Evolutionary conservation across 2,888 invertebrate species (phyloP).

Genomic region (Agapetus fuscipes): DNA sequence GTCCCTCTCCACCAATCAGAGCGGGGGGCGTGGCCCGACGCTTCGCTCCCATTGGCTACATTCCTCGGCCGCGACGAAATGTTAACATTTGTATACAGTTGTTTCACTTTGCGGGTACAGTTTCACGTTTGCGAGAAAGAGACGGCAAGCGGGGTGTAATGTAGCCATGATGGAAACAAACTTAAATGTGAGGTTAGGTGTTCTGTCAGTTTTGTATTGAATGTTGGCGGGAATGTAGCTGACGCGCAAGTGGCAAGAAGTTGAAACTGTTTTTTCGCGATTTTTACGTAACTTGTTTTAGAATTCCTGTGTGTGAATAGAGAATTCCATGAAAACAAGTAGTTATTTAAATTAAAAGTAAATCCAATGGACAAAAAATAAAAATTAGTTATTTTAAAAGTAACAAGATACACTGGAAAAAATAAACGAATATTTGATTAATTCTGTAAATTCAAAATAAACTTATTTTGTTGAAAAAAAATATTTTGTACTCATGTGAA

Average conservation of each 20-base stretch:
- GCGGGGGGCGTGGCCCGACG: slow-evolving; percentile 31
- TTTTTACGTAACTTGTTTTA: too few relatives aligned
- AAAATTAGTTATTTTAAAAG: neutral
- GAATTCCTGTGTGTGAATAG: too few relatives aligned
- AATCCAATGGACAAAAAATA: neutral
- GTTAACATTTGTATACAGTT: slow-evolving; percentile 45
- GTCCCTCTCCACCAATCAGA: slow-evolving; percentile 30
- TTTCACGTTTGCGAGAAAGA: slow-evolving; percentile 26
- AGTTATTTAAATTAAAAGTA: neutral
- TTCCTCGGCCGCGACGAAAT: slow-evolving; percentile 30
- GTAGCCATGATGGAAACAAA: neutral
- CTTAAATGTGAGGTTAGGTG: too few relatives aligned
- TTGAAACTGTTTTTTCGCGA: too few relatives aligned
- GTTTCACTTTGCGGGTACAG: slow-evolving; percentile 43
- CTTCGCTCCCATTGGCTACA: slow-evolving; percentile 30
- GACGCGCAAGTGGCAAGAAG: too few relatives aligned
- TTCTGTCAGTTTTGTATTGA: neutral
- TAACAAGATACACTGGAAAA: too few relatives aligned
- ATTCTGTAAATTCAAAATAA: too few relatives aligned
- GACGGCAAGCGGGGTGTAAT: slow-evolving; percentile 1
- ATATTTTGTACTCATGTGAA: too few relatives aligned
- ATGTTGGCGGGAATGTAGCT: neutral
- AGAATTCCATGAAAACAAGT: too few relatives aligned
- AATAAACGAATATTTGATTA: too few relatives aligned
- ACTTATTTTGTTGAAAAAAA: too few relatives aligned